Evolutionary conservation across 2,888 invertebrate species (phyloP).

Genomic region (Dryococelus australis): DNA sequence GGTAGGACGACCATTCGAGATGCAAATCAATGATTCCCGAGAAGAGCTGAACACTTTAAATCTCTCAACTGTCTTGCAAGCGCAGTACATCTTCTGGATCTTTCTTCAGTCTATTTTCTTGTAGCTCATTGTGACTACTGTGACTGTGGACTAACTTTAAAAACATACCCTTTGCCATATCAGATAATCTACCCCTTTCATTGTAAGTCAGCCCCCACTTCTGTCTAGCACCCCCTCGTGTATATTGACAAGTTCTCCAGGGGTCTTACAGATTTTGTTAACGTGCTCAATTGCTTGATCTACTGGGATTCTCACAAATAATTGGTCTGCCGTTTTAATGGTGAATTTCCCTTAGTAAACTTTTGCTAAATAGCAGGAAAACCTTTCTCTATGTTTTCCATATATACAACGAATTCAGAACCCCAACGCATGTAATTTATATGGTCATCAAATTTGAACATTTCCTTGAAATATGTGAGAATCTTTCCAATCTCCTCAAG

Average conservation of each 20-base stretch:
- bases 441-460: not conserved
- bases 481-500: not conserved
- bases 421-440: not conserved
- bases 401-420: not conserved
- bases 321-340: no score
- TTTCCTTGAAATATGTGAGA: not conserved
- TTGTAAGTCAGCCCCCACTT: not conserved
- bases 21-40: not conserved
- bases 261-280: no score
- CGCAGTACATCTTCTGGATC: not conserved
- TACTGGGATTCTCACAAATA: no score
- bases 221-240: not conserved
- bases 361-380: no score
- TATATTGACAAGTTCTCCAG: constrained; percentile 3
- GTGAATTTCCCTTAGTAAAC: no score
- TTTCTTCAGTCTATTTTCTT: not conserved
- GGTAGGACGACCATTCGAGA: not conserved
- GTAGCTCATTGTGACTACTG: not conserved
- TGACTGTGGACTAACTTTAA: not conserved
- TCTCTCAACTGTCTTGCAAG: constrained; percentile 18
- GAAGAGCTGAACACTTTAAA: not conserved
- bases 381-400: no score
- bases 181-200: constrained; percentile 4
- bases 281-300: no score
- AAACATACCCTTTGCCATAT: not conserved